phyloP scores from a whole-genome alignment of 2,113 vertebrate genomes.

The Hyperopisus bebe region DNA sequence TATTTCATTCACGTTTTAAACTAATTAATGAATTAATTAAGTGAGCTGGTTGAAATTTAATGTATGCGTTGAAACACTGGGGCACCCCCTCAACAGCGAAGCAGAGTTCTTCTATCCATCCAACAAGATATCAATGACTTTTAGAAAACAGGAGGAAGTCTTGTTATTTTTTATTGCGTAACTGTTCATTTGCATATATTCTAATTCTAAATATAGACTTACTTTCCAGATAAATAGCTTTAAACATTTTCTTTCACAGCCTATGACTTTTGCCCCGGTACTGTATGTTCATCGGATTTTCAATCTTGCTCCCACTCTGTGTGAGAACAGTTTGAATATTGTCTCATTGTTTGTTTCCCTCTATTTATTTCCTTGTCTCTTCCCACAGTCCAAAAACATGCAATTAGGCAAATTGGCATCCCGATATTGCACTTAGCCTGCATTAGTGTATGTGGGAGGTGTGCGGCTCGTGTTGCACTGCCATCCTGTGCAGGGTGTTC shows the following conservation, averaged over 20 bases:
- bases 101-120: neutral
- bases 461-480: neutral
- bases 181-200: neutral
- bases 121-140: neutral
- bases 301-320: neutral
- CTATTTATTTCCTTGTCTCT: neutral
- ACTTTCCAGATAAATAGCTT: neutral
- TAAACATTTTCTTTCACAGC: neutral
- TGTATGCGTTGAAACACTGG: neutral
- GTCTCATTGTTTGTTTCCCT: neutral
- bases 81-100: neutral
- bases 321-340: neutral
- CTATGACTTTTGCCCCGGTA: neutral
- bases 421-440: neutral
- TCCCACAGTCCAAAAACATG: neutral
- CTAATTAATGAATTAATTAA: neutral
- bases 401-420: neutral
- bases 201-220: neutral
- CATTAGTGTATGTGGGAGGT: neutral
- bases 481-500: neutral
- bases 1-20: neutral
- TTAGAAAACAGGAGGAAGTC: neutral
- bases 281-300: neutral
- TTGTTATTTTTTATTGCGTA: neutral
- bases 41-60: neutral